These are phyloP conservation scores for Sciurus niger DNA, from an alignment of 2,113 vertebrate species.

Conservation along the genomic window DNA sequence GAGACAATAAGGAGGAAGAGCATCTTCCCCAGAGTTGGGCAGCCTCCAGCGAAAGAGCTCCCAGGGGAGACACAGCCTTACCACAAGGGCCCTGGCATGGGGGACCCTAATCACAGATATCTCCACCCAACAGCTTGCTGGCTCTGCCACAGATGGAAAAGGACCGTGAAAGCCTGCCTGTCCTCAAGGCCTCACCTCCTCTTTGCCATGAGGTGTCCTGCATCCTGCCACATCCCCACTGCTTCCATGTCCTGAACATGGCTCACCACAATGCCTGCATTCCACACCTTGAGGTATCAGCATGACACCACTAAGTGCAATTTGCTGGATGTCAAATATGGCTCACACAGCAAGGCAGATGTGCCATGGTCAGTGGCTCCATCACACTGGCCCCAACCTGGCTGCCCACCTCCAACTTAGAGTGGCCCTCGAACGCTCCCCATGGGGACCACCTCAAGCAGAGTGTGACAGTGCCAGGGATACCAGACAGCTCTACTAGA, in stretches of 20 bases:
- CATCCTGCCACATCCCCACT: background rate
- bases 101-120: background rate
- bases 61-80: background rate
- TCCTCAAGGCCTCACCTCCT: background rate
- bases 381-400: background rate
- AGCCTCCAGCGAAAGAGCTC: background rate
- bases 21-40: background rate
- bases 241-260: fast-evolving
- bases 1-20: background rate
- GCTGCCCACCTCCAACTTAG: background rate
- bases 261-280: fast-evolving
- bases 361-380: constrained; percentile 62
- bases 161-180: no score
- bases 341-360: constrained; percentile 77
- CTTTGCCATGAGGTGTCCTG: background rate
- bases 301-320: constrained; percentile 62
- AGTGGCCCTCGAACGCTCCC: background rate
- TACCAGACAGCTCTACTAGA: background rate
- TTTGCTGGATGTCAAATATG: constrained; percentile 82
- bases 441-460: no score
- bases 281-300: no score
- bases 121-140: background rate
- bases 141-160: background rate
- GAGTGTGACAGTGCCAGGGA: background rate
- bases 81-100: background rate